Conservation (phyloP, 1,140 invertebrate genomes). For the Phthorimaea operculella region DNA sequence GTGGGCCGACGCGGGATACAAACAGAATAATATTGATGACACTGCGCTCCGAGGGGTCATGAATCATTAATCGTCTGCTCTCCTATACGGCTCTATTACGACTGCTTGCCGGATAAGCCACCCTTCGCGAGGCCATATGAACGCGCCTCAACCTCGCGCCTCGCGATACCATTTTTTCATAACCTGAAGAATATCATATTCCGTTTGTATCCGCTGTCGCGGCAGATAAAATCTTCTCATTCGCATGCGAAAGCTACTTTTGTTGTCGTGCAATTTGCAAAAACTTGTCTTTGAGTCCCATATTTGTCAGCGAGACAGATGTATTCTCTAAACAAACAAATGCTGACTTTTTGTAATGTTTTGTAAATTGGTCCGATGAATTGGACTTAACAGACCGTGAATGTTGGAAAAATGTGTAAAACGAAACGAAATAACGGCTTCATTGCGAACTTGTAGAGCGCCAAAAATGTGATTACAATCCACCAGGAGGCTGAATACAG, state of each 20-base stretch:
- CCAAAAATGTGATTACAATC: constrained; percentile 14
- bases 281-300: neutral
- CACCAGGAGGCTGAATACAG: constrained; percentile 1
- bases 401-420: neutral
- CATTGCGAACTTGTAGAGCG: neutral
- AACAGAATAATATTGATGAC: constrained; percentile 69
- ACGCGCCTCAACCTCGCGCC: constrained; percentile 2
- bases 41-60: constrained; percentile 62
- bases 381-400: neutral
- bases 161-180: constrained; percentile 2
- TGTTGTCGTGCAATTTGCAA: neutral
- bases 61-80: constrained; percentile 66
- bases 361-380: neutral
- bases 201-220: neutral
- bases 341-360: neutral
- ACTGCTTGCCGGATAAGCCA: constrained; percentile 59
- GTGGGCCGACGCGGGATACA: constrained; percentile 60
- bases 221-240: constrained; percentile 1
- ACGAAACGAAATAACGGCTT: constrained; percentile 1
- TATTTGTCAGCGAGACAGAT: too few species aligned
- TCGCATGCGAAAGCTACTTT: neutral
- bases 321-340: neutral
- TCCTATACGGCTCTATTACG: constrained; percentile 63
- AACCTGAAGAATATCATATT: constrained; percentile 3
- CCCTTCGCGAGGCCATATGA: constrained; percentile 41